Evolutionary conservation across 2,797 vertebrate genomes (phyloP), one percentile per base, ranked within the genome.

Genomic region (Pangasius macronema): DNA sequence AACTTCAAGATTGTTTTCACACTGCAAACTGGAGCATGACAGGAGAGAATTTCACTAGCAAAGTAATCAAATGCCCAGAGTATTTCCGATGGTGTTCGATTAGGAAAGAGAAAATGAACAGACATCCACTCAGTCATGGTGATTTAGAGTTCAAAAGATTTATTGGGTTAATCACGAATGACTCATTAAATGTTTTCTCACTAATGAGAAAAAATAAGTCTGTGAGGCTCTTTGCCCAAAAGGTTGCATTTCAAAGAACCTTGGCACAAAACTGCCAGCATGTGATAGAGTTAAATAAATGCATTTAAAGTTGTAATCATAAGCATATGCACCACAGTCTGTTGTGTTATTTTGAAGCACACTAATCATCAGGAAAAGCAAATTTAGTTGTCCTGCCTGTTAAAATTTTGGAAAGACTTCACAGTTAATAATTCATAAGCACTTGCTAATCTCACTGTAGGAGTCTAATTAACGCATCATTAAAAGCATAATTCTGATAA

Each of bases 401-500:
- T 92, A 67, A 89, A 93, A 94, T 93, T 95, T 94, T 95, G 95
- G 94, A 95, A 96, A 93, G 94, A 96, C 94, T 96, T 96, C 95
- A 95, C 95, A 93, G 95, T 94, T 96, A 95, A 95, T 95, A 95
- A 95, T 96, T 95, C 95, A 95, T 95, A 94, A 95, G 93, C 90
- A 91, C 90, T 92, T 91, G 91, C 95, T 96, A 95, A 96, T 96
- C 96, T 96, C 95, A 94, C 96, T 95, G 93, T 95, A 95, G 95
- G 96, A 96, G 95, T 96, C 96, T 96, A 96, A 97, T 97, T 97
- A 96, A 96, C 96, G 95, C 96, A 95, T 97, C 95, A 97, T 97
- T 97, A 97, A 97, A 97, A 96, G 94, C 96, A 96, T 97, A 96
- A 96, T 97, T 97, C 96, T 95, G 95, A 96, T 97, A 95, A 97